Evolutionary conservation across 1,140 invertebrate genomes (phyloP), one percentile per base, ranked within the genome.

Genomic region (Drosophila ambigua): DNA sequence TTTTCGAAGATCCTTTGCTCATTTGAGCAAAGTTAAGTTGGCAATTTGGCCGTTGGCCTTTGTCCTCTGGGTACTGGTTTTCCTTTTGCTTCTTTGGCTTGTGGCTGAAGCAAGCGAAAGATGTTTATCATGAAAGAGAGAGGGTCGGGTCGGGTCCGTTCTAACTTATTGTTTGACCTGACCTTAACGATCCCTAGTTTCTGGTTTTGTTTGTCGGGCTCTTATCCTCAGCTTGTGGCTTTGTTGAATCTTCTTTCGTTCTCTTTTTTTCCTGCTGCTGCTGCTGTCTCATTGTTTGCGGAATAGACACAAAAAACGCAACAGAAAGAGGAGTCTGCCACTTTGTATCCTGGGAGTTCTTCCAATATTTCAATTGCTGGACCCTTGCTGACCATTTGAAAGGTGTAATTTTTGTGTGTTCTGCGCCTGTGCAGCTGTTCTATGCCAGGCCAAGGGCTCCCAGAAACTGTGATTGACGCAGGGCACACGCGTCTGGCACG

Each of bases 161-260:
- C 49, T 48, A 71, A 41, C 59, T 63, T 49, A 84, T 73, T 80
- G 81, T 85, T 54, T 65, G 53, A 28, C 20, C 24, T 7, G 44
- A 67, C 67, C 55, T 39, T 66, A 72, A 77, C 52, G 67, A 83
- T 72, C 60, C 60, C 53, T 49, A 63, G 55, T 59, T 55, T 65
- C n/a, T 79, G 71, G 61, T 65, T 74, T 61, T 81, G 68, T 79
- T 77, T 59, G 65, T 51, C 46, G 51, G 35, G 54, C 46, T 66
- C 84, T 83, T 88, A 87, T 87, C 83, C 35, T 88, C 83, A 81
- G 84, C 83, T 87, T 87, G 83, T 79, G 83, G 83, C 75, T 82
- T 83, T 83, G 72, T 77, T 64, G 49, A 60, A 82, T 72, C 49
- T 67, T 50, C 20, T 53, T 53, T 28, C 31, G 8, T 31, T 13